Evolutionary conservation across 2,888 invertebrate genomes (phyloP), one percentile per base, ranked within the genome.

Genomic region (Biston stratarius): DNA sequence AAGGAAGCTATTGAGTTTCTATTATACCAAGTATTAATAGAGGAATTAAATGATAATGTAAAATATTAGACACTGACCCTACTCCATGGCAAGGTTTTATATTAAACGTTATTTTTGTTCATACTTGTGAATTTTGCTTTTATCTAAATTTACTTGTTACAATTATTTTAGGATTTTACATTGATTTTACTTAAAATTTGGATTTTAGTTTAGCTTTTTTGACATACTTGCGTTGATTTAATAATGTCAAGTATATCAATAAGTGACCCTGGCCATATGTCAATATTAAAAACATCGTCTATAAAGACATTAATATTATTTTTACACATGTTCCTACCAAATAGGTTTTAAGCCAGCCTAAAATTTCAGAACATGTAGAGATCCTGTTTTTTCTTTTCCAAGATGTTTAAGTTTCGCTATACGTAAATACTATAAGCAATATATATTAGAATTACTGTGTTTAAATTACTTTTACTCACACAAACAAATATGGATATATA

Each of bases 41-140:
- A 24, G 1, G 24, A 24, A 24, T 24, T n/a, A 48, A 6, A 48
- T 0, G 24, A 11, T 5, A 12, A 24, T 11, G 2, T 24, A 48
- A 48, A 48, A 57, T 14, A 11, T 8, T 12, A n/a, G 14, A 34
- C 11, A 47, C 63, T 53, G 64, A 74, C 77, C 75, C 75, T 71
- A 70, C 61, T 73, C 75, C 80, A 77, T 77, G 69, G 73, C 78
- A 77, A 73, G 70, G 67, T 74, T 47, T 52, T 56, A 44, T 65
- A 34, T 67, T 65, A 61, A 14, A 59, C 48, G 33, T 60, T 56
- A 15, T 52, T 55, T 58, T 8, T 52, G 55, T 38, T 61, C 69
- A 69, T 63, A 67, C 67, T 72, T 67, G 56, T 61, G 33, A 70
- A 66, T 72, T 74, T 72, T 57, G 12, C n/a, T 40, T 57, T n/a